These are phyloP conservation scores for Amphimedon queenslandica DNA, from an alignment of 37 sponge, comb jelly and placozoan species.

Conservation along the genomic window DNA sequence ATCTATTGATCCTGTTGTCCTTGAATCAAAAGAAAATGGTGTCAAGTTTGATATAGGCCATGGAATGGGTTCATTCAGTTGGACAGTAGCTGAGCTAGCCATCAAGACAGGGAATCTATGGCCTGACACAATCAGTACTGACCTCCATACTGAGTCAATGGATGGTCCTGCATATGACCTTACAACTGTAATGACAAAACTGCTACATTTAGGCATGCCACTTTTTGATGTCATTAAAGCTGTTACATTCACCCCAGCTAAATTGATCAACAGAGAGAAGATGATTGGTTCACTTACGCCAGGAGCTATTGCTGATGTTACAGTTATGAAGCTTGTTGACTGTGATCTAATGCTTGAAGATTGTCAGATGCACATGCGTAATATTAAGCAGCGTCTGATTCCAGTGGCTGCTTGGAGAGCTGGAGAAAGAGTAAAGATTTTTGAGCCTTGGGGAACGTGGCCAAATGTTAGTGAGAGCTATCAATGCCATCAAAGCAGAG, in stretches of 20 bases:
- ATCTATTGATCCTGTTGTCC: constrained; percentile 10
- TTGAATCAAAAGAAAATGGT: constrained; percentile 14
- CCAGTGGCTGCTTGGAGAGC: constrained; percentile 37
- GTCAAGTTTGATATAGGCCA: constrained; percentile 42
- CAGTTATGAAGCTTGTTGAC: constrained; percentile 17
- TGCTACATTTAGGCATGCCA: constrained; percentile 50
- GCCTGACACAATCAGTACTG: constrained; percentile 42
- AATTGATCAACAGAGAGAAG: neutral
- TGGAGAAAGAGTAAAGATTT: constrained; percentile 13
- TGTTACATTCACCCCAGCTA: constrained; percentile 39
- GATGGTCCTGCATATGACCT: constrained; percentile 54
- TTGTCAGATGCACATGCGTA: constrained; percentile 24
- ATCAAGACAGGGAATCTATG: constrained; percentile 6
- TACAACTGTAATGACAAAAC: constrained; percentile 34
- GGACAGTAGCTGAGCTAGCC: constrained; percentile 28
- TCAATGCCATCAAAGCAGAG: neutral
- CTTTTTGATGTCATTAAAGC: constrained; percentile 29
- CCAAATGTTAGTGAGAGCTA: constrained; percentile 1
- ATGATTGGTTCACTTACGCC: constrained; percentile 13
- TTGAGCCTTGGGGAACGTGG: neutral
- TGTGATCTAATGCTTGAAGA: constrained; percentile 39
- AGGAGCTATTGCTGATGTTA: constrained; percentile 34
- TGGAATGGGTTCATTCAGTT: constrained; percentile 39
- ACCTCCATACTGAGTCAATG: constrained; percentile 18
- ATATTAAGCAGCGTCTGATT: constrained; percentile 10